Base-by-base conservation (phyloP, 2,888 invertebrate genomes). In the Dyspetes luteomarginatus region DNA sequence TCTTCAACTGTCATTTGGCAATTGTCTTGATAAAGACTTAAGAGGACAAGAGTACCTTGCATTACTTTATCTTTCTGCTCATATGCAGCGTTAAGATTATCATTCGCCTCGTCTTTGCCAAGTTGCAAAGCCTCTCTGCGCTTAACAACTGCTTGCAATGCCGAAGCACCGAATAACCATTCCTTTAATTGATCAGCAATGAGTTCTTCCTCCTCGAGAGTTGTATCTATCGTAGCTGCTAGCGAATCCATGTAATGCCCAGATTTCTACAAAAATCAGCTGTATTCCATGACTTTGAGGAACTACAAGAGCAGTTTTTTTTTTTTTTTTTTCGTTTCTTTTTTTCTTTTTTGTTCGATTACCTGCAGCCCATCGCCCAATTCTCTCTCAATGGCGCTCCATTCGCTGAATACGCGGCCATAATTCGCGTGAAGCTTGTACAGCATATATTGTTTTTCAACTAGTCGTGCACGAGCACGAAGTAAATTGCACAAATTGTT, bases 151-250 rank as follows among this genome's bases (percentile, higher is more conserved):
- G 95, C 95, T 90, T 96, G 95, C 67, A 97, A 90, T 0, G 97
- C 95, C 26, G 94, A 94, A 0, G 96, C 95, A 89, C 95, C 97
- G 89, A 96, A 96, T 74, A 96, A 91, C 91, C 97, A 97, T 91
- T 97, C 97, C 89, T 97, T 97, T 68, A 97, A 92, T 91, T 97
- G 97, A 90, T 97, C 97, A 0, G 96, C 96, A 73, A 96, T 93
- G 85, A 96, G 94, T 88, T 97, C 97, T 89, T 97, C 97, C 86
- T 97, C 97, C 88, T 97, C 97, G 1, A 97, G 93, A 28, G 95
- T 94, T 0, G 95, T 94, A 90, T 96, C 96, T 89, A 96, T 95
- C 82, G 95, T 94, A 80, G 95, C 95, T 24, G 95, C 95, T 92
- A 95, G 94, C 82, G 95, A 95, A 91, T 96, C 96, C 94, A 94